Percentiles rank a stretch among this genome's conserved stretches.
These are phyloP conservation scores for Corythoichthys intestinalis DNA, from an alignment of 2,113 vertebrate genomes.

Conservation along the genomic window DNA sequence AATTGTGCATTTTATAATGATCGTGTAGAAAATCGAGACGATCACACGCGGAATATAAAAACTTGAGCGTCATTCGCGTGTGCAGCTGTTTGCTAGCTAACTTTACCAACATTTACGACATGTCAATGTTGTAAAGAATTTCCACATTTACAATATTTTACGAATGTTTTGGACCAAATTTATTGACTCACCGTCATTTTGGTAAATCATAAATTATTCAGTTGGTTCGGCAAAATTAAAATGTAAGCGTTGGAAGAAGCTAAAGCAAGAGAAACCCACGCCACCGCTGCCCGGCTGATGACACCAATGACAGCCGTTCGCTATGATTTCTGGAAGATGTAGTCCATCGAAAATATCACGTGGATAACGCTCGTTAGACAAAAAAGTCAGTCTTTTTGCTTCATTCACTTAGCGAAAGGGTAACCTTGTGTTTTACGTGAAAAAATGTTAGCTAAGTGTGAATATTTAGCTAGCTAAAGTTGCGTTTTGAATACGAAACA, in stretches of 20 bases:
- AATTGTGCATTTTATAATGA: neutral
- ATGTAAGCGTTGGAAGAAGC: conserved; percentile 9
- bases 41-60: neutral
- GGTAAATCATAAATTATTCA: neutral
- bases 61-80: neutral
- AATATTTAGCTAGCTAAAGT: neutral
- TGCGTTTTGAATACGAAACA: neutral
- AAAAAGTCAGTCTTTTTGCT: neutral
- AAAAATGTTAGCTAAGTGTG: fast-evolving
- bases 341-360: conserved; percentile 21
- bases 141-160: neutral
- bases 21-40: neutral
- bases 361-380: neutral
- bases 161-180: neutral
- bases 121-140: conserved; percentile 12
- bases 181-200: conserved; percentile 67
- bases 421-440: neutral
- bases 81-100: conserved; percentile 41
- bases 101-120: conserved; percentile 31
- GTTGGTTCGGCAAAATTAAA: conserved; percentile 5
- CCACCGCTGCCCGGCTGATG: conserved; percentile 66
- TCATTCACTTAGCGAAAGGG: neutral
- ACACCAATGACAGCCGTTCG: conserved; percentile 28
- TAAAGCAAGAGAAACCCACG: conserved; percentile 58
- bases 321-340: conserved; percentile 50